Base-by-base conservation (phyloP, 1,140 invertebrate species). In the Magallana gigas region DNA sequence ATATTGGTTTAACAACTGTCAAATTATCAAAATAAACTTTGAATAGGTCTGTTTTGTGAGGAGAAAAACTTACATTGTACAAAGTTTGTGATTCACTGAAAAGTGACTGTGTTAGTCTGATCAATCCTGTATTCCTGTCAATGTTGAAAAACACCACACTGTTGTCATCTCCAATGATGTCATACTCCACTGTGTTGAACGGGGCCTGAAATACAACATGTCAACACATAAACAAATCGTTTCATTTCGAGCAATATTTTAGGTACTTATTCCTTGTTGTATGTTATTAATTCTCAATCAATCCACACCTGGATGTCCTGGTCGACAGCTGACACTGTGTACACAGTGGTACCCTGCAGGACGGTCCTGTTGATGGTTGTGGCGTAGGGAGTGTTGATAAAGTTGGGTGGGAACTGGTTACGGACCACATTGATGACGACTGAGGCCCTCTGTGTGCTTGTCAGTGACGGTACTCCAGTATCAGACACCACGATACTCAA, bases 331-430 rank as follows among this genome's bases (percentile, higher is more conserved):
- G 60, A 56, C 6, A 87, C 86, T 4, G 36, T 57, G 29, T 48
- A 87, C 11, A 87, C 81, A 23, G 56, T 36, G 4, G 62, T 85
- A 12, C 64, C 80, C 18, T 76, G 57, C 5, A 76, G 71, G 11
- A 59, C 36, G n/a, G 82, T 87, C 14, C 83, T 58, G 48, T 76
- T 84, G n/a, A 87, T 87, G 36, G 82, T 71, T 4, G 62, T 83
- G 14, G 82, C 83, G 18, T 84, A 68, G 5, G 84, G 82, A 59
- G 59, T 59, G 57, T 85, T 96, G 1, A 97, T 97, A 92, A 98
- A 98, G 23, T 97, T 96, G 9, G 98, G 98, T 3, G 94, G 85
- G 58, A 90, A 87, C 59, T 93, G 91, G 83, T 95, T 95, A 4
- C 91, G 86, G 57, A 90, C 91, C 71, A 93, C 92, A 16, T 68